These are phyloP conservation scores for Thera obeliscata DNA, from an alignment of 2,888 invertebrate genomes.

Conservation along the genomic window DNA sequence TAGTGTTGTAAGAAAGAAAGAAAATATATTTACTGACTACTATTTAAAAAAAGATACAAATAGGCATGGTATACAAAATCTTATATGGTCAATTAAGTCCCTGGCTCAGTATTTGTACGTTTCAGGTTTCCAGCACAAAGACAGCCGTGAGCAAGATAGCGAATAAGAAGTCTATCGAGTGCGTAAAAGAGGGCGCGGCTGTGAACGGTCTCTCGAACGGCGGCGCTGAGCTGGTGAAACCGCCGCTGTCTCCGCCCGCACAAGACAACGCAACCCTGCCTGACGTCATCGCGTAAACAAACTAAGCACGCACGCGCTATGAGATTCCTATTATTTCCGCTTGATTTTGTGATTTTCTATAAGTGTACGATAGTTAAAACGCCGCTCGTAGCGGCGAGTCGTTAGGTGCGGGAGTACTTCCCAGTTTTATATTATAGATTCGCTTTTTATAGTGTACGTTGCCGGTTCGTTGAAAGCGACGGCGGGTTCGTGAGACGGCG, in stretches of 20 bases:
- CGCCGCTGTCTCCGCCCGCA: constrained; percentile 80
- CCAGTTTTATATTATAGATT: constrained; percentile 82
- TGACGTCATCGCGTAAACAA: constrained; percentile 75
- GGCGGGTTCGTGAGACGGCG: constrained; percentile 39
- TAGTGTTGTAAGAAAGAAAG: too few species aligned
- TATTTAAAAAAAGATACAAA: too few species aligned
- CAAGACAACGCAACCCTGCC: constrained; percentile 73
- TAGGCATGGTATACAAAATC: too few species aligned
- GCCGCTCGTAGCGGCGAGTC: constrained; percentile 68
- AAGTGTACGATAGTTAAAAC: constrained; percentile 81
- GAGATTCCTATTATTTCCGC: constrained; percentile 81
- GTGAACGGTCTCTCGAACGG: constrained; percentile 51
- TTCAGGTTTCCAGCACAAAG: constrained; percentile 46
- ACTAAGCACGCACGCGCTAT: constrained; percentile 22
- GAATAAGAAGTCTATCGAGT: constrained; percentile 47
- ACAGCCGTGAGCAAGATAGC: constrained; percentile 56
- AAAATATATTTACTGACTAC: too few species aligned
- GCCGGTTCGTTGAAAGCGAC: constrained; percentile 55
- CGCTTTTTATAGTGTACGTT: constrained; percentile 79
- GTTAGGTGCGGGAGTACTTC: constrained; percentile 80
- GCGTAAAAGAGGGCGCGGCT: constrained; percentile 40
- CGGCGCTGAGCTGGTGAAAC: constrained; percentile 57
- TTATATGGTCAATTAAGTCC: too few species aligned
- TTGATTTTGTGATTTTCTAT: constrained; percentile 84
- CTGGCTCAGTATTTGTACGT: neutral